Conservation (phyloP, 2,113 vertebrate species). For the Lichenostomus cassidix region DNA sequence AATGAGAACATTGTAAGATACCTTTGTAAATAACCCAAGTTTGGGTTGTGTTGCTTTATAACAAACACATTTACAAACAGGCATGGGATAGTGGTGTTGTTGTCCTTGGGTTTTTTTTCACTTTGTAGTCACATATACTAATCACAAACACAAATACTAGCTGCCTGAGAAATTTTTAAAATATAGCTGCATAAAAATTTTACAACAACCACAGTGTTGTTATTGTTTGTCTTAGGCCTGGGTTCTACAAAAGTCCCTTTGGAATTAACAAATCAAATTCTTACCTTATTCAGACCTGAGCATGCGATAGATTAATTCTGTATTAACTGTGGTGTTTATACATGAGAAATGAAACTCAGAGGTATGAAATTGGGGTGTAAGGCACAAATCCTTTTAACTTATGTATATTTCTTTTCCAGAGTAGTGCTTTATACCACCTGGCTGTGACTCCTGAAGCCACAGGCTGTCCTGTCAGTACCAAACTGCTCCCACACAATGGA, state of each 20-base stretch:
- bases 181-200: neutral
- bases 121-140: neutral
- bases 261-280: neutral
- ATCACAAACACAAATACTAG: neutral
- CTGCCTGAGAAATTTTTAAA: neutral
- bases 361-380: neutral
- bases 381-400: neutral
- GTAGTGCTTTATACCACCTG: neutral
- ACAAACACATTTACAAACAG: neutral
- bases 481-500: neutral
- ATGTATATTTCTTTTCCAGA: neutral
- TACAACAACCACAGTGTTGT: neutral
- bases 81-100: neutral
- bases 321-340: neutral
- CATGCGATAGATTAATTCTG: neutral
- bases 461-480: neutral
- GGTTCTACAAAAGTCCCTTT: neutral
- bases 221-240: neutral
- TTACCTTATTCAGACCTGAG: neutral
- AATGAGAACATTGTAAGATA: neutral
- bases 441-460: neutral
- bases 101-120: neutral
- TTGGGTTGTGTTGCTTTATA: neutral
- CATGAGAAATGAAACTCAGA: neutral
- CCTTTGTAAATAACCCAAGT: constrained; percentile 38